Base-by-base conservation (phyloP, 2,113 vertebrate species). In the Zingel zingel region DNA sequence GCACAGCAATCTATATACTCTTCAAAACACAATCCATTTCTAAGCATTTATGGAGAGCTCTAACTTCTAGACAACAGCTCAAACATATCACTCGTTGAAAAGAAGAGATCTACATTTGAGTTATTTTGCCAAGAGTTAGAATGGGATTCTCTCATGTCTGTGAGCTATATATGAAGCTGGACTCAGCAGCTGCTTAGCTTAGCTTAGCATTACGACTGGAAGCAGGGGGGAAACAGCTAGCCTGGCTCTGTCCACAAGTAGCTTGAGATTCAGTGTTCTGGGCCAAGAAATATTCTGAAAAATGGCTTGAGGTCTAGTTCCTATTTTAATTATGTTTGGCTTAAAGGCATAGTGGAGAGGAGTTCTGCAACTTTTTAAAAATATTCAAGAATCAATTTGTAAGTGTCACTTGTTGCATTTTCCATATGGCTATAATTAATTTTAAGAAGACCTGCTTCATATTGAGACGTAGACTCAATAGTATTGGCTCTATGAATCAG, bases 171-270 rank as follows among this genome's bases (percentile, higher is more conserved):
- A 19, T 3, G 15, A 67, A 51, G 45, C 25, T 54, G 30, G 12
- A 43, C 16, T 23, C 53, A 72, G 48, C 48, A 53, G 21, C 10
- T 27, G 15, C 30, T 63, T 74, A 36, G 57, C 10, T 74, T 75
- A 64, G 59, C 73, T 75, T 75, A 74, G 71, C 71, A 61, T 50
- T 21, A 61, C 21, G 8, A 61, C 57, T 36, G 10, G 47, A 27
- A 51, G 3, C 36, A 56, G 19, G 33, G 1, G n/a, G 62, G 18
- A 57, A 57, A 66, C 23, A 30, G 33, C n/a, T 27, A 45, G 16
- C 33, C 19, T 3, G 7, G 27, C 57, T 39, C 2, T 39, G 39
- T 39, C 39, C 45, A 62, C 30, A 59, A 30, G 39, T 47, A 72
- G 7, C 13, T 21, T 39, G 18, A 36, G 27, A 57, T 36, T 69